phyloP scores from a whole-genome alignment of 2,113 vertebrate species.

The Grammomys dolichurus region DNA sequence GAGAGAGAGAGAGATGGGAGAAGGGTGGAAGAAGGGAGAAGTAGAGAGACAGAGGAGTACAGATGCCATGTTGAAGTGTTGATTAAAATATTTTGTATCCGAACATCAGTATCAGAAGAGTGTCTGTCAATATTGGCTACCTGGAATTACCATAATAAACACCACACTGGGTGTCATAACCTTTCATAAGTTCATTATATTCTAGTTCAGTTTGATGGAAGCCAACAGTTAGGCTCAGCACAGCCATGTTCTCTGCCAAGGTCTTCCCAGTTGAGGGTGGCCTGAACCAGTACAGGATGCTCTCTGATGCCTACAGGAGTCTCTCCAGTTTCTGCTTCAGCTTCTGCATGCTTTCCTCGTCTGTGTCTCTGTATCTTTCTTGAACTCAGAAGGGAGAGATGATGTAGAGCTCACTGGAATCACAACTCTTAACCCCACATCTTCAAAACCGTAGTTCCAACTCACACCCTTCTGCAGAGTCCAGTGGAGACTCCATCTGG shows the following conservation, averaged over 20 bases:
- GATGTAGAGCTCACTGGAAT: too few relatives aligned
- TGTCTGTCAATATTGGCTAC: too few relatives aligned
- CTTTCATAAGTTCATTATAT: not conserved
- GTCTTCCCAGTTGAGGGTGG: accelerated
- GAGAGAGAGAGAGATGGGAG: not conserved
- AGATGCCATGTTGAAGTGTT: too few relatives aligned
- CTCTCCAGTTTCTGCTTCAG: too few relatives aligned
- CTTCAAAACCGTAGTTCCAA: not conserved
- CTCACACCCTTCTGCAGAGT: too few relatives aligned
- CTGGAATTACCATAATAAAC: not conserved
- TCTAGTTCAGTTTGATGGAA: accelerated
- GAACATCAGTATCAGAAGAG: not conserved
- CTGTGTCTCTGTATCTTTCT: not conserved
- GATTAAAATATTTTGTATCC: not conserved
- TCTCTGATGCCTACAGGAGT: too few relatives aligned
- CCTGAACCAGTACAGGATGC: not conserved
- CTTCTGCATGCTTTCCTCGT: not conserved
- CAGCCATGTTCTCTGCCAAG: not conserved
- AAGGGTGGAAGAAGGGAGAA: not conserved
- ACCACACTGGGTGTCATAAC: not conserved
- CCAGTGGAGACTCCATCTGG: not conserved
- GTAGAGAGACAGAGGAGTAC: not conserved
- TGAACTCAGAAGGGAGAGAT: not conserved
- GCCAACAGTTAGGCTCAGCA: not conserved
- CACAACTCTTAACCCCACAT: not conserved